Conservation (phyloP, 1,140 invertebrate species). For the Lepidurus couesii region DNA sequence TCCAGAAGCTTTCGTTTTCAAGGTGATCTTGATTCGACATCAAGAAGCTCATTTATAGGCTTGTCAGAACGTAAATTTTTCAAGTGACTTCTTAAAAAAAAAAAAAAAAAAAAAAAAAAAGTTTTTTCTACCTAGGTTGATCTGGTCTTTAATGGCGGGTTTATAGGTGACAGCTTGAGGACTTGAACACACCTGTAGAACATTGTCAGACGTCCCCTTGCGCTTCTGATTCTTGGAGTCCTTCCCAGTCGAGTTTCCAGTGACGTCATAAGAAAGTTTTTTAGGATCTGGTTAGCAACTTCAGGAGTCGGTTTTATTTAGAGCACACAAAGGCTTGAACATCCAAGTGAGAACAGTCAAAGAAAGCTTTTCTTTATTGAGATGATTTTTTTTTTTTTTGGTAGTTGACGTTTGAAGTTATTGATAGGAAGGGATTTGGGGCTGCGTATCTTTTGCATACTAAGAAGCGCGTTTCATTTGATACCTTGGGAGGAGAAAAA, state of each 20-base stretch:
- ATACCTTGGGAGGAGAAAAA: no score
- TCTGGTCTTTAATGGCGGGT: not conserved
- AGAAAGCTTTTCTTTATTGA: no score
- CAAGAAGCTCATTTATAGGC: not conserved
- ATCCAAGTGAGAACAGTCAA: not conserved
- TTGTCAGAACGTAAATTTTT: not conserved
- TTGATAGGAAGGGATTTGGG: not conserved
- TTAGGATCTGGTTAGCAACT: not conserved
- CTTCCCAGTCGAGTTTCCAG: not conserved
- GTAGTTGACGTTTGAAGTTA: not conserved
- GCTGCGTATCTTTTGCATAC: no score
- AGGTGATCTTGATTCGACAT: constrained; percentile 1
- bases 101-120: not conserved
- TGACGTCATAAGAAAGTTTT: not conserved
- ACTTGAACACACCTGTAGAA: constrained; percentile 17
- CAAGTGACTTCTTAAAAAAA: not conserved
- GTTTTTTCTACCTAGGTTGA: not conserved
- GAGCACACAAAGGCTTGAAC: not conserved
- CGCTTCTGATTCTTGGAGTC: not conserved
- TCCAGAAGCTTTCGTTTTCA: not conserved
- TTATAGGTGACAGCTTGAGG: constrained; percentile 18
- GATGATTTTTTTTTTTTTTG: not conserved
- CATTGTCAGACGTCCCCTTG: not conserved
- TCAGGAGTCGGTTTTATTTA: not conserved
- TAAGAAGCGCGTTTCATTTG: no score